Evolutionary conservation across 2,888 invertebrate genomes (phyloP), one percentile per base, ranked within the genome.

Genomic region (Pristionchus entomophagus): DNA sequence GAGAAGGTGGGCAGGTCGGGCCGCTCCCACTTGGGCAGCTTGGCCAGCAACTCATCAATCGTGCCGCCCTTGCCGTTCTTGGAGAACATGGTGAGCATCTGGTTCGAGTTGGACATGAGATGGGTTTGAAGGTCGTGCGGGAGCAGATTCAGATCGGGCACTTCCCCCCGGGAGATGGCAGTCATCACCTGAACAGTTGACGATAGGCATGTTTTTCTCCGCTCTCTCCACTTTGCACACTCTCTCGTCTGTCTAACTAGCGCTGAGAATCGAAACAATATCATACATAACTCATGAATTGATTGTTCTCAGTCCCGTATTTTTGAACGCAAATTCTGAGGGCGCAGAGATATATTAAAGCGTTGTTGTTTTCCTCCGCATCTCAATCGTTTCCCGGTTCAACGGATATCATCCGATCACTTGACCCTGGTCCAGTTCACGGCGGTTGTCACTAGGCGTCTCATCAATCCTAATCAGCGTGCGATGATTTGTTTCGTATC

Each of bases 111-210:
- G 56, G 88, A 87, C 87, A 87, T 89, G 87, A 93, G 90, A 84
- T 93, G 90, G 12, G 91, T 89, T 35, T 91, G 86, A 19, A 93
- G 89, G 83, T 93, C 93, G n/a, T 85, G 38, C 3, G 93, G 93
- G 59, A 93, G 88, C n/a, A 88, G 86, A 4, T 88, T 87, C 87
- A 93, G 86, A 81, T 93, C 92, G 17, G 93, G 93, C 26, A 93
- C 88, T 86, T 93, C 91, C 6, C 93, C 93, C 14, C 86, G 85
- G 85, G 91, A 87, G 49, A 92, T 91, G 19, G 91, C 88, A 22
- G 62, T 84, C 49, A 92, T 89, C 14, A 93, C 89, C 87, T 88
- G 59, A 83, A 86, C n/a, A n/a, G n/a, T n/a, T n/a, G n/a, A n/a
- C n/a, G n/a, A n/a, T n/a, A n/a, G n/a, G n/a, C n/a, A n/a, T n/a